These are phyloP conservation scores for Prinia subflava DNA, from an alignment of 2,113 vertebrate genomes.

Conservation along the genomic window DNA sequence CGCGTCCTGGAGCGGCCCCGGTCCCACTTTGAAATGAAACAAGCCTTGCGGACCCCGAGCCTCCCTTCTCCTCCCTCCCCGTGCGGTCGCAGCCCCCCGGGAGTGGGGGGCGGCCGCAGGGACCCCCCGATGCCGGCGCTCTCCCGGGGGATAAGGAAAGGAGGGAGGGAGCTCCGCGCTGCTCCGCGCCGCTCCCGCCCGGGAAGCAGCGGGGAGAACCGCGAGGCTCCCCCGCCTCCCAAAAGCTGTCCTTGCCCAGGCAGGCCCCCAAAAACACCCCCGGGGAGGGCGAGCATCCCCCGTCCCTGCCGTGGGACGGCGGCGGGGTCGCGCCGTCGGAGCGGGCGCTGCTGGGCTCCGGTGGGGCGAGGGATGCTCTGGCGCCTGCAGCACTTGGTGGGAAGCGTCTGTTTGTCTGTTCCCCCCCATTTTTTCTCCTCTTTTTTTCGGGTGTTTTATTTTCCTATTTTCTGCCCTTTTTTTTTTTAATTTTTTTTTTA, in stretches of 20 bases:
- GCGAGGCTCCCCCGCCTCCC: not conserved
- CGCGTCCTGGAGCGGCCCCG: conserved; percentile 82
- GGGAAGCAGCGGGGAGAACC: not conserved
- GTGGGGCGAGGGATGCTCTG: not conserved
- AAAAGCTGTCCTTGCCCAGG: not conserved
- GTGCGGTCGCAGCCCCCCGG: not conserved
- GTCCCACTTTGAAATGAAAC: conserved; percentile 87
- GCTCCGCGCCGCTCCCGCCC: not conserved
- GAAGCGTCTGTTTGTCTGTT: conserved; percentile 19
- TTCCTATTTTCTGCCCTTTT: conserved; percentile 29
- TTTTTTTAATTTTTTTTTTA: conserved; percentile 33
- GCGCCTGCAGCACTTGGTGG: accelerated
- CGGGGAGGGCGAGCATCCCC: not conserved
- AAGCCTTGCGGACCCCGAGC: not conserved
- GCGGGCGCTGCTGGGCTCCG: not conserved
- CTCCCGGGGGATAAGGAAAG: not conserved
- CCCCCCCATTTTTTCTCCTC: conserved; percentile 15
- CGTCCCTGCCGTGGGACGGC: not conserved
- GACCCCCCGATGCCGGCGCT: not conserved
- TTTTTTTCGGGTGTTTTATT: not conserved
- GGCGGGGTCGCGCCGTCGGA: not conserved
- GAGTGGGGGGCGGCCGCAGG: not conserved
- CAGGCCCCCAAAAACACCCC: not conserved
- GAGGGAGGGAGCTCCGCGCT: not conserved
- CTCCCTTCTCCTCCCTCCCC: not conserved